phyloP scores from a whole-genome alignment of 2,113 vertebrate genomes.

The Callithrix jacchus region DNA sequence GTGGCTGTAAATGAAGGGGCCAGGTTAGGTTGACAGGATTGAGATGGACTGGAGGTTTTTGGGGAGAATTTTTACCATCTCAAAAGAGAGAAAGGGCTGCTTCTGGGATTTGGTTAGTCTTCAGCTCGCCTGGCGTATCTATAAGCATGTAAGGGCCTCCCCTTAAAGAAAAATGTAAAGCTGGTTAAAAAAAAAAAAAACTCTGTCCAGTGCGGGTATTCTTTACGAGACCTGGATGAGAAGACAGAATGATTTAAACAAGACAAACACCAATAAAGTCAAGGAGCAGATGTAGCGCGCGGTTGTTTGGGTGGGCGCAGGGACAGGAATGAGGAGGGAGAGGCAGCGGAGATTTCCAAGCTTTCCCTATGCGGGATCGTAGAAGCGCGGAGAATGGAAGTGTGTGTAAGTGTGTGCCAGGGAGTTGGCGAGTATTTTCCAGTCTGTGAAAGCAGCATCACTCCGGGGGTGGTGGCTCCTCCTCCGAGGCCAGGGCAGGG shows the following conservation, averaged over 20 bases:
- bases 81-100: not conserved
- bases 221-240: conserved; percentile 5
- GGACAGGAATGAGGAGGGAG: conserved; percentile 32
- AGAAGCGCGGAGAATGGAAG: not conserved
- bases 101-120: not conserved
- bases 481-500: not conserved
- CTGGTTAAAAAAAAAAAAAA: not conserved
- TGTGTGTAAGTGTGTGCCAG: not conserved
- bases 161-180: conserved; percentile 27
- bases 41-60: not conserved
- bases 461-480: not conserved
- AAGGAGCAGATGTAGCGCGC: conserved; percentile 13
- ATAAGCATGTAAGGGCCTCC: not conserved
- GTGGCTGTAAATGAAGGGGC: not conserved
- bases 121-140: not conserved
- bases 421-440: not conserved
- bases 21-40: not conserved
- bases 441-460: conserved; percentile 14
- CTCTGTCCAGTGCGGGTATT: not conserved
- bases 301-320: conserved; percentile 36
- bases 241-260: conserved; percentile 66
- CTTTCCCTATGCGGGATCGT: conserved; percentile 21
- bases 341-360: conserved; percentile 53
- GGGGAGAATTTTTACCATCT: not conserved
- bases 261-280: conserved; percentile 55